phyloP scores from a whole-genome alignment of 2,113 vertebrate species.

The Apteryx mantelli region DNA sequence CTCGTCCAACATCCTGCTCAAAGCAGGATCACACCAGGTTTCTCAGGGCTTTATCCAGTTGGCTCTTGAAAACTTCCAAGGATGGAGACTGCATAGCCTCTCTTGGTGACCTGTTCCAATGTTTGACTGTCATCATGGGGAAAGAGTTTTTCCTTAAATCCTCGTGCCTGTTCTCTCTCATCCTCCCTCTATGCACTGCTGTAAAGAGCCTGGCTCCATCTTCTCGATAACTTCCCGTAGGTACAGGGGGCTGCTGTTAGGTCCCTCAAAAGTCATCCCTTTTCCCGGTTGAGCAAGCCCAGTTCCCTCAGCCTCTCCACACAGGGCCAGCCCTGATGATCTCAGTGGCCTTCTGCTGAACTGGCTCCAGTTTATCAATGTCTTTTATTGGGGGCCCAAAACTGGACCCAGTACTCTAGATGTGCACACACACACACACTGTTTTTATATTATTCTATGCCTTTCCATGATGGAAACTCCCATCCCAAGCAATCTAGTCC shows the following conservation, averaged over 20 bases:
- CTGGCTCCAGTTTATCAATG: neutral
- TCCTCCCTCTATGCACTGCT: neutral
- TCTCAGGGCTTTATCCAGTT: neutral
- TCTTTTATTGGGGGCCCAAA: neutral
- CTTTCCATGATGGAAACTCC: neutral
- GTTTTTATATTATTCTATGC: too few relatives aligned
- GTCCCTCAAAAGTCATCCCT: neutral
- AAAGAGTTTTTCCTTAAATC: neutral
- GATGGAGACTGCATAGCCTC: neutral
- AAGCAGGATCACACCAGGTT: neutral
- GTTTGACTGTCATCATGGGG: neutral
- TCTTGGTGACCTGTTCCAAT: neutral
- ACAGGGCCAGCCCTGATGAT: neutral
- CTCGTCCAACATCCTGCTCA: neutral
- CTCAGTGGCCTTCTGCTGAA: neutral
- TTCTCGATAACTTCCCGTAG: neutral
- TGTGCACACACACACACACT: neutral
- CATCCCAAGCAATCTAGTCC: neutral
- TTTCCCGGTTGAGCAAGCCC: neutral
- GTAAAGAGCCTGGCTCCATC: neutral
- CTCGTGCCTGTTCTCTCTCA: neutral
- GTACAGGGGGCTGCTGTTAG: neutral
- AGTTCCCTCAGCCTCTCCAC: neutral
- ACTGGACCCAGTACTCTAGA: accelerated
- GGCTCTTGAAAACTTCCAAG: neutral